Evolutionary conservation across 2,888 invertebrate species (phyloP).

Genomic region (Campoplex capitator): DNA sequence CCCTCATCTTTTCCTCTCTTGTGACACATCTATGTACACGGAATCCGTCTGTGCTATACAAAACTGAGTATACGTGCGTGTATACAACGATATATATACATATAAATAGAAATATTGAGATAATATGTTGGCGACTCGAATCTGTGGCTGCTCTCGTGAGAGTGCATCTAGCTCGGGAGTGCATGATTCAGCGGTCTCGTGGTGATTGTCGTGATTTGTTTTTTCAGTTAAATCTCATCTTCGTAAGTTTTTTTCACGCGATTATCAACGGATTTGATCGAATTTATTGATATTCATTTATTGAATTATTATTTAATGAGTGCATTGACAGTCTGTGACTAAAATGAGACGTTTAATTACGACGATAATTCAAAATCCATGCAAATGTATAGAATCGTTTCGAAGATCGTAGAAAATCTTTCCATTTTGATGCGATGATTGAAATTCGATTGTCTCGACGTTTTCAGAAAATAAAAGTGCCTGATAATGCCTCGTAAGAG

Average conservation of each 20-base stretch:
- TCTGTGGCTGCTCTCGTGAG: constrained; percentile 10
- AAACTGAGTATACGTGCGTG: neutral
- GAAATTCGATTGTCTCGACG: neutral
- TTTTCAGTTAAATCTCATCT: neutral
- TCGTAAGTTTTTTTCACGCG: neutral
- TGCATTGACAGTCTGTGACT: neutral
- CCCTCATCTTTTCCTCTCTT: constrained; percentile 49
- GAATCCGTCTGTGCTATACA: neutral
- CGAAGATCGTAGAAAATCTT: too few relatives aligned
- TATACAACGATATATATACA: constrained; percentile 20
- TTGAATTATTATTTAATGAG: neutral
- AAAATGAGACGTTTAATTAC: too few relatives aligned
- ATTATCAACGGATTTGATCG: neutral
- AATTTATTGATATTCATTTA: neutral
- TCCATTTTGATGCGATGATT: neutral
- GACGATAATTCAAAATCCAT: too few relatives aligned
- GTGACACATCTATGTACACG: neutral
- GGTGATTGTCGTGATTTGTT: neutral
- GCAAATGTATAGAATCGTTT: too few relatives aligned
- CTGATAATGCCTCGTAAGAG: neutral
- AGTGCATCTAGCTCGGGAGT: constrained; percentile 34
- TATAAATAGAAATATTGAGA: constrained; percentile 20
- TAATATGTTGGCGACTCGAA: constrained; percentile 43
- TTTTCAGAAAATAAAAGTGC: neutral
- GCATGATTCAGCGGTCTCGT: constrained; percentile 40